Evolutionary conservation across 2,113 vertebrate species (phyloP).

Genomic region (Phycodurus eques): DNA sequence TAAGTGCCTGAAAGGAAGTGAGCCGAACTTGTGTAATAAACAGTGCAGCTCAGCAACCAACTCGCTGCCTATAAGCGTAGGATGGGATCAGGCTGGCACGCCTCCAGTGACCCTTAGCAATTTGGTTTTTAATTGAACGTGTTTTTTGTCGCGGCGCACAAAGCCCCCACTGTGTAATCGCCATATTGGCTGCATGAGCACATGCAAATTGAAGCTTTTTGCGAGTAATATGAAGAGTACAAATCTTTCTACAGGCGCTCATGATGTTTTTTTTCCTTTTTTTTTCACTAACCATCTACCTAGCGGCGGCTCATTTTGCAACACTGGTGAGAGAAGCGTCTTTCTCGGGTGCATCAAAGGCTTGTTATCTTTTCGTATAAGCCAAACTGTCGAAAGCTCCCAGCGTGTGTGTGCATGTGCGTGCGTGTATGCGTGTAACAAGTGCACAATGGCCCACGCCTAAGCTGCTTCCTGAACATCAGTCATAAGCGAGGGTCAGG

Average conservation of each 20-base stretch:
- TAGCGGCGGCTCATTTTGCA: slow-evolving; percentile 13
- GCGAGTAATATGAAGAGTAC: slow-evolving; percentile 17
- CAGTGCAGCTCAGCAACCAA: neutral
- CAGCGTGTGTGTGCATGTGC: neutral
- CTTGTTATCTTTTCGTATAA: slow-evolving; percentile 41
- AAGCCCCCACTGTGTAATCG: slow-evolving; percentile 49
- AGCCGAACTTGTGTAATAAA: slow-evolving; percentile 1
- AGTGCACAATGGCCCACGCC: slow-evolving; percentile 7
- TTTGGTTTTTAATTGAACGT: slow-evolving; percentile 44
- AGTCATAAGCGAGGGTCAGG: slow-evolving; percentile 31
- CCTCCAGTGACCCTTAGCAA: slow-evolving; percentile 1
- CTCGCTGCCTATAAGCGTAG: neutral
- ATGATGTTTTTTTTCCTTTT: slow-evolving; percentile 26
- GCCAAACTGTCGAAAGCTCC: neutral
- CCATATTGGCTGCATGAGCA: slow-evolving; percentile 23
- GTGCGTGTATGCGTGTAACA: slow-evolving; percentile 11
- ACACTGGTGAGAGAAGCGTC: slow-evolving; percentile 28
- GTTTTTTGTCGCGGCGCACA: slow-evolving; percentile 60
- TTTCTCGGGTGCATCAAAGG: slow-evolving; percentile 13
- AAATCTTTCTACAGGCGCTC: slow-evolving; percentile 2
- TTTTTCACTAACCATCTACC: slow-evolving; percentile 1
- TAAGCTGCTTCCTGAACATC: slow-evolving; percentile 38
- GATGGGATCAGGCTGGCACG: slow-evolving; percentile 31
- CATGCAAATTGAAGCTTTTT: slow-evolving; percentile 52
- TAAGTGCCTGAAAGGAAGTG: neutral